Evolutionary conservation across 2,797 vertebrate genomes (phyloP).

Genomic region (Periparus ater): DNA sequence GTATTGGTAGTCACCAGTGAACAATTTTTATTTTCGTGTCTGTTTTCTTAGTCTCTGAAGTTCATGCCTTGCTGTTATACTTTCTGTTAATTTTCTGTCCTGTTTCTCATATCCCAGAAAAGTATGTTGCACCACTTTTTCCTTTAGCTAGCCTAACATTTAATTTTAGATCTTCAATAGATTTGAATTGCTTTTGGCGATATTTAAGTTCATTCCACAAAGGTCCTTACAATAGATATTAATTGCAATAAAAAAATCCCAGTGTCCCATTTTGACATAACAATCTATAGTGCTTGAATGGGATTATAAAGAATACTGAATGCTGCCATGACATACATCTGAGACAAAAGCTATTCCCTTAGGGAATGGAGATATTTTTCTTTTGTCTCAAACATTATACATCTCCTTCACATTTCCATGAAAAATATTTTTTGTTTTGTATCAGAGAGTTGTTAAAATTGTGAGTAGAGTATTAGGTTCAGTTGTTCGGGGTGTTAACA

Average conservation of each 20-base stretch:
- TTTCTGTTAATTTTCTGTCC: slow-evolving; percentile 30
- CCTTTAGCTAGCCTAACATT: background rate
- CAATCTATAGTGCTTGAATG: slow-evolving; percentile 59
- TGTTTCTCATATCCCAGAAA: background rate
- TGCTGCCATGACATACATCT: slow-evolving; percentile 57
- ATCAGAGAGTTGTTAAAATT: slow-evolving; percentile 21
- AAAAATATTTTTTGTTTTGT: slow-evolving; percentile 50
- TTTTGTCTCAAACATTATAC: slow-evolving; percentile 58
- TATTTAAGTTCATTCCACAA: slow-evolving; percentile 37
- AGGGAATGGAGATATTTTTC: slow-evolving; percentile 62
- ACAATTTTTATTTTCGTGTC: background rate
- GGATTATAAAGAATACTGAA: slow-evolving; percentile 38
- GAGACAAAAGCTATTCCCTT: slow-evolving; percentile 63
- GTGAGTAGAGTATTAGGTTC: slow-evolving; percentile 15
- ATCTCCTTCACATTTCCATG: slow-evolving; percentile 32
- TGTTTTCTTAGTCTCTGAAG: background rate
- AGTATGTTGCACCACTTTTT: background rate
- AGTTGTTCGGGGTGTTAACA: background rate
- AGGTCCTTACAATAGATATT: slow-evolving; percentile 43
- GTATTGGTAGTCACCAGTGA: background rate
- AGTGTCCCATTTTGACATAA: slow-evolving; percentile 48
- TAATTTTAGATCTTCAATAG: slow-evolving; percentile 8
- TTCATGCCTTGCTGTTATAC: background rate
- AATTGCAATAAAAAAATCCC: slow-evolving; percentile 59
- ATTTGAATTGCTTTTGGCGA: slow-evolving; percentile 51